Percentiles rank a stretch among this genome's conserved stretches.
phyloP scores from a whole-genome alignment of 2,113 vertebrate genomes.

The Peromyscus leucopus region DNA sequence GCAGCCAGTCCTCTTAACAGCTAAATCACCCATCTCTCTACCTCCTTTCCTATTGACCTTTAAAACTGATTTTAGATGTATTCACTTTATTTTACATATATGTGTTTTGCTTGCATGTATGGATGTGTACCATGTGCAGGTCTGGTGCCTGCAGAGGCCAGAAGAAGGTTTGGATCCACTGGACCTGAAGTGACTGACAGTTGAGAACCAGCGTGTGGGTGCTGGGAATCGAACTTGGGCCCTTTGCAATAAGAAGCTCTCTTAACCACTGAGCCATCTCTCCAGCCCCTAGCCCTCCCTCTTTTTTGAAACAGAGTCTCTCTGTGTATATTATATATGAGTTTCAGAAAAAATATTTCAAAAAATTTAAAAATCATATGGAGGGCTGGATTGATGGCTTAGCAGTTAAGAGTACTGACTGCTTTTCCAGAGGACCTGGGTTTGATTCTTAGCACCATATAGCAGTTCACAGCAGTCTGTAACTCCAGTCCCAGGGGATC shows the following conservation, averaged over 20 bases:
- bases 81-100: no score
- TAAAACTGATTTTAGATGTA: no score
- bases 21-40: no score
- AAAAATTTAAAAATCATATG: background rate
- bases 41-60: no score
- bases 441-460: background rate
- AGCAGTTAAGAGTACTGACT: no score
- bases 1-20: background rate
- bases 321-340: background rate
- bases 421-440: background rate
- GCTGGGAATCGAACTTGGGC: background rate
- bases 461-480: background rate
- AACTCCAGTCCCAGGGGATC: background rate
- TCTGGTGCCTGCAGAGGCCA: background rate
- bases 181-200: no score
- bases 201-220: no score
- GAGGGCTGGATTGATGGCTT: background rate
- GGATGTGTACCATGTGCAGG: background rate
- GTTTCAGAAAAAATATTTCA: constrained; percentile 26
- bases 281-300: background rate
- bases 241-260: background rate
- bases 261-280: background rate
- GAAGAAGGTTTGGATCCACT: no score
- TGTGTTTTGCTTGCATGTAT: background rate
- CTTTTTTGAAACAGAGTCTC: background rate